phyloP scores from a whole-genome alignment of 2,113 vertebrate species.

The Leucopsar rothschildi region DNA sequence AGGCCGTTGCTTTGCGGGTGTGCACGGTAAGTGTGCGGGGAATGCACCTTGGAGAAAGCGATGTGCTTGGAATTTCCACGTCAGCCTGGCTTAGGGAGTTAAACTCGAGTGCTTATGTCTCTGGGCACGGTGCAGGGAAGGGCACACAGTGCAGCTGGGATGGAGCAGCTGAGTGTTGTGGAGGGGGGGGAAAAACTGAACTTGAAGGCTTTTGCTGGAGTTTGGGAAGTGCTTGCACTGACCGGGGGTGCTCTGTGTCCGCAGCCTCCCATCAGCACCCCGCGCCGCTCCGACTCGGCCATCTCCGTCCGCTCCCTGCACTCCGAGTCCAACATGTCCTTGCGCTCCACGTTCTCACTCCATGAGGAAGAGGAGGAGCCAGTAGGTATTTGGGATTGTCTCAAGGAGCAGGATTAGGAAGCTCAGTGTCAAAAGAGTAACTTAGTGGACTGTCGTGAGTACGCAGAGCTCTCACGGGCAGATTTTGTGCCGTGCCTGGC shows the following conservation, averaged over 20 bases:
- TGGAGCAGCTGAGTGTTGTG: not conserved
- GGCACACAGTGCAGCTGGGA: not conserved
- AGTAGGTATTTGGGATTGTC: constrained; percentile 73
- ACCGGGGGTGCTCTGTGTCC: not conserved
- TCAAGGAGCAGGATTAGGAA: not conserved
- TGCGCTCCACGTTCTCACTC: constrained; percentile 96
- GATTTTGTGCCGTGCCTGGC: not conserved
- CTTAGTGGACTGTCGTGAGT: not conserved
- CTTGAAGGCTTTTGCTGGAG: not conserved
- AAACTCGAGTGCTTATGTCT: not conserved
- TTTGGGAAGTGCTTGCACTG: not conserved
- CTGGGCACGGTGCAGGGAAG: not conserved
- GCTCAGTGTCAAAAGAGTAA: not conserved
- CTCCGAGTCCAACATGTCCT: constrained; percentile 97
- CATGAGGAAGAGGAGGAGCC: constrained; percentile 97
- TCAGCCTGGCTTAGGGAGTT: not conserved
- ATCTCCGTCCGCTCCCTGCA: constrained; percentile 95
- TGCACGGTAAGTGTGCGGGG: not conserved
- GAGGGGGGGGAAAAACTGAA: not conserved
- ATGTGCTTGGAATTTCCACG: not conserved
- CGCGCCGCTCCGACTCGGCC: constrained; percentile 91
- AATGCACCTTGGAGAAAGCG: not conserved
- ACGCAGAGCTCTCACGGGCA: not conserved
- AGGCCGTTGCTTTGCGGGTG: not conserved
- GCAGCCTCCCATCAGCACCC: constrained; percentile 90